These are phyloP conservation scores for Siniperca knerii DNA, from an alignment of 2,113 vertebrate species.

Conservation along the genomic window DNA sequence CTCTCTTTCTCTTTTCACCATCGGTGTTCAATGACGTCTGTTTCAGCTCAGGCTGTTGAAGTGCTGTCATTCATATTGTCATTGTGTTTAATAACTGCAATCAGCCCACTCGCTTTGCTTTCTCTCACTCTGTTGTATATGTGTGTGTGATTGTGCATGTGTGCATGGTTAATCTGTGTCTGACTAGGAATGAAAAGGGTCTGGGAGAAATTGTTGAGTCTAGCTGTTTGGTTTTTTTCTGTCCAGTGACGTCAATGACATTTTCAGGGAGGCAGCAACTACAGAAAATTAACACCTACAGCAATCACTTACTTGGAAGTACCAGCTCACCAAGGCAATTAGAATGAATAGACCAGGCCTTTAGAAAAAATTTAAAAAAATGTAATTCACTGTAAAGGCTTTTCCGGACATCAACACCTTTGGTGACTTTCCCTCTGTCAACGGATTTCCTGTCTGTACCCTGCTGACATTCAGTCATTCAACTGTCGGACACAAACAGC, in stretches of 20 bases:
- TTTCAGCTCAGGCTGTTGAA: slow-evolving; percentile 58
- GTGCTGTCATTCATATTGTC: slow-evolving; percentile 70
- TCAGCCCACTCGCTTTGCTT: slow-evolving; percentile 64
- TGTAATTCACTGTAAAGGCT: slow-evolving; percentile 40
- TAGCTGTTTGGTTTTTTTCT: slow-evolving; percentile 9
- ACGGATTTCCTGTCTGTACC: slow-evolving; percentile 62
- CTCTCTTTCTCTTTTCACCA: slow-evolving; percentile 30
- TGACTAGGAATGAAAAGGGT: slow-evolving; percentile 52
- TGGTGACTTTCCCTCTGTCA: slow-evolving; percentile 12
- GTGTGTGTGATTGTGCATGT: slow-evolving; percentile 14
- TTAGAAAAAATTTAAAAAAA: slow-evolving; percentile 33
- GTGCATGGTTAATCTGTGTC: slow-evolving; percentile 34
- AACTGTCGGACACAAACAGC: background rate
- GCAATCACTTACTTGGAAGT: slow-evolving; percentile 67
- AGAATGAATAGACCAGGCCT: slow-evolving; percentile 49
- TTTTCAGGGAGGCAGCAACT: slow-evolving; percentile 58
- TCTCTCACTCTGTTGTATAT: slow-evolving; percentile 17
- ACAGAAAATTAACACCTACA: slow-evolving; percentile 74
- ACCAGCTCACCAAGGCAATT: slow-evolving; percentile 67
- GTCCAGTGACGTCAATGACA: slow-evolving; percentile 71
- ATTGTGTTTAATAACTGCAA: slow-evolving; percentile 68
- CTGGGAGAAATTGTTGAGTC: slow-evolving; percentile 49
- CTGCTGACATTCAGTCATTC: background rate
- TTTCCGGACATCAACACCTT: slow-evolving; percentile 51
- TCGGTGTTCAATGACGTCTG: slow-evolving; percentile 68